Evolutionary conservation across 2,888 invertebrate species (phyloP).

Genomic region (Therioaphis trifolii): DNA sequence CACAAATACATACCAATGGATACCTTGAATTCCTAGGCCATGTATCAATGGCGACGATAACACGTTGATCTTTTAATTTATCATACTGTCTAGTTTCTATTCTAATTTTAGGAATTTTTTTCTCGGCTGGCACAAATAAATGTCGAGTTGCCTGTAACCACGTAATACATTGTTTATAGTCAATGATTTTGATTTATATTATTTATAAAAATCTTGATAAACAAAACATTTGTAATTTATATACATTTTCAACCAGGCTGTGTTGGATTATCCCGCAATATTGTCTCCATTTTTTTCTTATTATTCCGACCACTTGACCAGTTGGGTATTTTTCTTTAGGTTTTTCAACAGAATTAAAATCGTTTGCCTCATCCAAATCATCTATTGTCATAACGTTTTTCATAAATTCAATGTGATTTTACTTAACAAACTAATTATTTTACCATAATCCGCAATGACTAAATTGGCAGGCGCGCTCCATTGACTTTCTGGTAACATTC

Average conservation of each 20-base stretch:
- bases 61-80: conserved; percentile 82
- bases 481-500: conserved; percentile 86
- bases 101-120: conserved; percentile 91
- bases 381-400: conserved; percentile 39
- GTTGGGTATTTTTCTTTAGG: conserved; percentile 72
- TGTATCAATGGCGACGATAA: conserved; percentile 94
- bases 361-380: conserved; percentile 64
- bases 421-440: conserved; percentile 54
- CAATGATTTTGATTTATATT: background rate
- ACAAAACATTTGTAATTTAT: conserved; percentile 17
- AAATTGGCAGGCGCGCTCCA: conserved; percentile 93
- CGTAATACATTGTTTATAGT: background rate
- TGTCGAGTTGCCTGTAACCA: conserved; percentile 74
- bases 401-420: background rate
- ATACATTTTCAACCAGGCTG: conserved; percentile 76
- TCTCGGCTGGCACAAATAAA: conserved; percentile 93
- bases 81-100: conserved; percentile 95
- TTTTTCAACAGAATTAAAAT: conserved; percentile 65
- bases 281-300: conserved; percentile 95
- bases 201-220: background rate
- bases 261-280: conserved; percentile 95
- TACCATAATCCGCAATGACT: conserved; percentile 71
- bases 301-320: conserved; percentile 90
- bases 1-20: conserved; percentile 74
- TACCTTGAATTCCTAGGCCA: conserved; percentile 95